These are phyloP conservation scores for Oncorhynchus nerka DNA, from an alignment of 2,113 vertebrate genomes.

Conservation along the genomic window DNA sequence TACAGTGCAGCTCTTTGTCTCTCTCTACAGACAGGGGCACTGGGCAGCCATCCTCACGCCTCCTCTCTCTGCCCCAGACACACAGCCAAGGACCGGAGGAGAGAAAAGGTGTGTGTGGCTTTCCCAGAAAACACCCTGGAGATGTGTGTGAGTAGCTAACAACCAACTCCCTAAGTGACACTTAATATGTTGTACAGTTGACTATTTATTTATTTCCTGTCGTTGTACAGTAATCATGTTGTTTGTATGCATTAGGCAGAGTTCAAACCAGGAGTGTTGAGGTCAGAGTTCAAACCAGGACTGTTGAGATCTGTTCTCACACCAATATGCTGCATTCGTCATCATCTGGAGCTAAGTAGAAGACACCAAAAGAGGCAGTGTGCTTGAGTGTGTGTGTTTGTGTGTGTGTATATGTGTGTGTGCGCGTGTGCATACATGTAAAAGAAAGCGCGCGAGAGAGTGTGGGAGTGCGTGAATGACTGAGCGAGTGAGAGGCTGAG, in stretches of 20 bases:
- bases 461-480: too few species aligned
- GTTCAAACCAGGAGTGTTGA: too few species aligned
- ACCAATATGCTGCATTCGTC: conserved; percentile 7
- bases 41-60: conserved; percentile 11
- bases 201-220: too few species aligned
- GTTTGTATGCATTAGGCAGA: not conserved
- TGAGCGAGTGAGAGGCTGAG: too few species aligned
- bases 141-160: conserved; percentile 23
- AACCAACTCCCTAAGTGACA: not conserved
- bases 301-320: not conserved
- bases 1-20: conserved; percentile 53
- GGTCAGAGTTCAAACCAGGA: too few species aligned
- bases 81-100: not conserved
- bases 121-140: conserved; percentile 28
- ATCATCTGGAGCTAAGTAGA: not conserved
- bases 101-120: not conserved
- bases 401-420: too few species aligned
- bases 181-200: too few species aligned
- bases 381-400: not conserved
- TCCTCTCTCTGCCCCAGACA: conserved; percentile 7
- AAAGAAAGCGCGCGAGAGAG: too few species aligned
- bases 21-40: conserved; percentile 40
- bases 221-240: too few species aligned
- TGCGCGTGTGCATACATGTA: too few species aligned
- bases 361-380: not conserved